Conservation (phyloP, 2,797 vertebrate genomes). For the Squalus acanthias region DNA sequence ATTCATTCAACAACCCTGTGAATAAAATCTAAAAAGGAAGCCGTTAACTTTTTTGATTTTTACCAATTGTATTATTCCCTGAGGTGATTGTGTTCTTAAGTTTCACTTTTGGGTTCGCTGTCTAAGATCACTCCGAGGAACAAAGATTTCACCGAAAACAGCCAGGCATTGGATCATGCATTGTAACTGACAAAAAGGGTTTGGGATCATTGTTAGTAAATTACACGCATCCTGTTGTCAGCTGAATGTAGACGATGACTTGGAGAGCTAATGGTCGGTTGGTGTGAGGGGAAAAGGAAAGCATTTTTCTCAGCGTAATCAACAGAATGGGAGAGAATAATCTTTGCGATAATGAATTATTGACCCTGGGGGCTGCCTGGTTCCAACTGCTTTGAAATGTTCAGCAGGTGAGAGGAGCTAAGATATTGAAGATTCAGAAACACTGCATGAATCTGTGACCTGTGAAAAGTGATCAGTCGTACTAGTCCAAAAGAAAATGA, state of each 20-base stretch:
- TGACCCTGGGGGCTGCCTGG: slow-evolving; percentile 32
- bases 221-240: background rate
- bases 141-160: background rate
- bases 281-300: no score
- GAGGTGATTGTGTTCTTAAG: background rate
- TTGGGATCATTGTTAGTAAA: background rate
- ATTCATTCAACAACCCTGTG: no score
- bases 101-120: background rate
- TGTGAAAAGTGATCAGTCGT: background rate
- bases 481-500: background rate
- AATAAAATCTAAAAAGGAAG: background rate
- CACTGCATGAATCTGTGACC: background rate
- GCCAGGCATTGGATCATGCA: background rate
- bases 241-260: background rate
- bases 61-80: background rate
- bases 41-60: background rate
- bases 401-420: slow-evolving; percentile 37
- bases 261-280: background rate
- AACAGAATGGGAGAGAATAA: background rate
- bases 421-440: slow-evolving; percentile 12
- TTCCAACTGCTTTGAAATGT: slow-evolving; percentile 38
- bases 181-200: background rate
- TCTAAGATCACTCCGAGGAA: no score
- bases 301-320: background rate
- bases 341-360: slow-evolving; percentile 41